phyloP scores from a whole-genome alignment of 1,140 invertebrate genomes.

The Melipona quadrifasciata region DNA sequence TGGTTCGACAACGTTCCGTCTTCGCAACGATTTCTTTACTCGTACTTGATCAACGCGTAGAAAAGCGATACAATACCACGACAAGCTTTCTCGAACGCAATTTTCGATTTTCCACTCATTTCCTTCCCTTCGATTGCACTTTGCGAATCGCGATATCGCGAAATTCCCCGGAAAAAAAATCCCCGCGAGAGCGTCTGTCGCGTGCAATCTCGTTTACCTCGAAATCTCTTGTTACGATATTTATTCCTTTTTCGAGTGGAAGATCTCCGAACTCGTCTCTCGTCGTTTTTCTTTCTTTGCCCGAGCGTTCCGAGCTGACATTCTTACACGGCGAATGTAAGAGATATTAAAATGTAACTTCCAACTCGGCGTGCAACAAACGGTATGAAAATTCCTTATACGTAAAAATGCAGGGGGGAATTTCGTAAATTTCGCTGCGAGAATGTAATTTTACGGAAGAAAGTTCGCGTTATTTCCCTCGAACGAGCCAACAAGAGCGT shows the following conservation, averaged over 20 bases:
- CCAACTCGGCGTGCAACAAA: not conserved
- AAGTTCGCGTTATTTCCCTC: not conserved
- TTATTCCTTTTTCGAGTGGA: not conserved
- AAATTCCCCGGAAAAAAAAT: not conserved
- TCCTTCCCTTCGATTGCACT: no score
- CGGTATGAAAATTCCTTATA: no score
- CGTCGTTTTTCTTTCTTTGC: not conserved
- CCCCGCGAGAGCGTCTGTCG: not conserved
- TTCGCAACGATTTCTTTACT: not conserved
- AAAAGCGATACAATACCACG: slow-evolving; percentile 10
- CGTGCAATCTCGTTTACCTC: not conserved
- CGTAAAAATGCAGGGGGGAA: no score
- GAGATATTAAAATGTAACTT: not conserved
- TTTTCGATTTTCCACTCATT: not conserved
- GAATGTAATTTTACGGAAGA: not conserved
- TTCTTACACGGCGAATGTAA: not conserved
- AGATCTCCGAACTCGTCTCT: not conserved
- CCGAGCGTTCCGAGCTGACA: not conserved
- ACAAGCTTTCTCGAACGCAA: slow-evolving; percentile 21
- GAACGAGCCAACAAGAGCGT: not conserved
- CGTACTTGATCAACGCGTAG: not conserved
- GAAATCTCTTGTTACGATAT: not conserved
- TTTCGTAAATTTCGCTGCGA: no score
- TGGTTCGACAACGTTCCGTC: not conserved
- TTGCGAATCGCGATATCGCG: not conserved